Base-by-base conservation (phyloP, 2,113 vertebrate genomes). In the Microtus montanus region DNA sequence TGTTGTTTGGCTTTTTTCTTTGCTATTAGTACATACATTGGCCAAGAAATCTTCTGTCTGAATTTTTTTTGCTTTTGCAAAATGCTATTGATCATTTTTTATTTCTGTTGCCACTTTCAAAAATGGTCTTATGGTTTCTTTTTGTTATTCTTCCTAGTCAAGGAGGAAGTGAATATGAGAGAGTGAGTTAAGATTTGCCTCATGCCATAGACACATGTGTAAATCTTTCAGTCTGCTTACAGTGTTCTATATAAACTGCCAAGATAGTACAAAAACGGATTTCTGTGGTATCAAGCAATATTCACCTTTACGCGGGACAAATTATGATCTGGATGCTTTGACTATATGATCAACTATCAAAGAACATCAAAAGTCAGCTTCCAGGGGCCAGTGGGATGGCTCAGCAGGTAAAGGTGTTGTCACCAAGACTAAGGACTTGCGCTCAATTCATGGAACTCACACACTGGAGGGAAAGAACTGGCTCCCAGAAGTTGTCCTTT, bases 221-320 rank as follows among this genome's bases (percentile, higher is more conserved):
- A 80, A 96, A 90, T 66, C 63, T 79, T 74, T n/a, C 47, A 44
- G 1, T 75, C 80, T 85, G 71, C 33, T 61, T 93, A 77, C 89
- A 63, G 24, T 90, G 77, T 74, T 49, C 44, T 85, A 22, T 89
- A 58, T 94, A 49, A 89, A 82, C 68, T 87, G 38, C 47, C 15
- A 94, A 95, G 38, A 91, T 26, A 44, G 30, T 71, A 41, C 10
- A 93, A 85, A 68, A 95, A 87, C 52, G 91, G 38, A 91, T 96
- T 90, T 94, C 58, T 90, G 35, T 95, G 35, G 63, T 90, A 30
- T 86, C 66, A 93, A 89, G 79, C 75, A 94, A 68, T 95, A 89
- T 64, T 41, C 49, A 52, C 93, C 20, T 92, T 92, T 79, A 71
- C 22, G 49, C 71, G 41, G 82, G 84, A 49, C 54, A 91, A 77